Evolutionary conservation across 2,113 vertebrate genomes (phyloP).

Genomic region (Gymnarchus niloticus): DNA sequence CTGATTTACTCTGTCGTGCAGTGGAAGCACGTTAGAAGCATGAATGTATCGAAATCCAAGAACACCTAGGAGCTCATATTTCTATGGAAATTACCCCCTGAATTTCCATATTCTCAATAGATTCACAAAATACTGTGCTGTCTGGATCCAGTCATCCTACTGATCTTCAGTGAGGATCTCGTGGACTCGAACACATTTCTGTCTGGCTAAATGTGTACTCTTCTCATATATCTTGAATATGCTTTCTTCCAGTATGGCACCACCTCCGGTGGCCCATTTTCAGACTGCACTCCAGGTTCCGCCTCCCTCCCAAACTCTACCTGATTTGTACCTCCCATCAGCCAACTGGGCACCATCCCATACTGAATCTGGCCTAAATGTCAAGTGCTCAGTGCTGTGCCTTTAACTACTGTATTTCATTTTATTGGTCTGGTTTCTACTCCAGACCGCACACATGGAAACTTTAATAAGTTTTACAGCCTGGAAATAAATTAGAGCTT

Average conservation of each 20-base stretch:
- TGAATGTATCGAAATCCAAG: neutral
- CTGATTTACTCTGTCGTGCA: neutral
- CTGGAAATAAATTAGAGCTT: neutral
- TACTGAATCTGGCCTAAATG: neutral
- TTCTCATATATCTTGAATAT: neutral
- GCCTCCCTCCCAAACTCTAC: neutral
- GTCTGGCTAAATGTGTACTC: neutral
- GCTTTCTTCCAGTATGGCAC: neutral
- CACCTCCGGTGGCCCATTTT: neutral
- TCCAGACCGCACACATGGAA: too few species aligned
- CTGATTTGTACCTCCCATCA: neutral
- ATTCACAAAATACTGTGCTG: neutral
- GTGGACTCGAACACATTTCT: neutral
- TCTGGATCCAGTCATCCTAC: neutral
- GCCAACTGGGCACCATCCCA: neutral
- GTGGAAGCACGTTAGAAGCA: neutral
- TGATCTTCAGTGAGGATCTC: neutral
- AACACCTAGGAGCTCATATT: neutral
- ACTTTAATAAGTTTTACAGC: too few species aligned
- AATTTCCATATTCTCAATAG: neutral
- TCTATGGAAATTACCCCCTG: neutral
- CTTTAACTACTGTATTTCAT: neutral
- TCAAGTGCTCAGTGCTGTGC: neutral
- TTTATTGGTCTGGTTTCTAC: too few species aligned
- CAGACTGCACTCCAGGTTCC: neutral